Evolutionary conservation across 2,888 invertebrate genomes (phyloP).

Genomic region (Mimas tiliae): DNA sequence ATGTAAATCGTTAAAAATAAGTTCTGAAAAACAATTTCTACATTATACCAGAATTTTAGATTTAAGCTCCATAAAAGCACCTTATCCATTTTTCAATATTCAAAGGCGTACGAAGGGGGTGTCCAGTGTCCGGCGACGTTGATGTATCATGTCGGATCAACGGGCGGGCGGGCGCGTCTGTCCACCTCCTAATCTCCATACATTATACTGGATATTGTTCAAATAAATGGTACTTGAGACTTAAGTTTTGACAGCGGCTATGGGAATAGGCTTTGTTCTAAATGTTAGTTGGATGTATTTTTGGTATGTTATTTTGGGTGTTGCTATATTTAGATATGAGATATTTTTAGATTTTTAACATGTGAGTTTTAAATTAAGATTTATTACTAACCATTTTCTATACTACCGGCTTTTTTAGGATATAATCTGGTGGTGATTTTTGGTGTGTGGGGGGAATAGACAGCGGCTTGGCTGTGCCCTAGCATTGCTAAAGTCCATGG

Average conservation of each 20-base stretch:
- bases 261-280: slow-evolving; percentile 33
- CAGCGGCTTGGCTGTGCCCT: too few relatives aligned
- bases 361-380: too few relatives aligned
- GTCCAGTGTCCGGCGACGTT: slow-evolving; percentile 81
- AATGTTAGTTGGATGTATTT: slow-evolving; percentile 10
- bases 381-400: too few relatives aligned
- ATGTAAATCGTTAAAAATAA: too few relatives aligned
- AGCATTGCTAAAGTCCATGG: too few relatives aligned
- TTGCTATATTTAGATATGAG: neutral
- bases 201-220: slow-evolving; percentile 79
- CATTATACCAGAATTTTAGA: too few relatives aligned
- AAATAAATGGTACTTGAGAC: slow-evolving; percentile 81
- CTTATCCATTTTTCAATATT: slow-evolving; percentile 42
- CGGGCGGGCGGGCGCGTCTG: slow-evolving; percentile 73
- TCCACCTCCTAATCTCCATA: slow-evolving; percentile 84
- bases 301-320: neutral
- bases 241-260: slow-evolving; percentile 68
- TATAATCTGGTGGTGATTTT: too few relatives aligned
- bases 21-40: too few relatives aligned
- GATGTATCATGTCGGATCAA: slow-evolving; percentile 84
- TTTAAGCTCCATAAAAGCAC: slow-evolving; percentile 14
- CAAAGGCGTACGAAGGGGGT: slow-evolving; percentile 59
- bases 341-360: too few relatives aligned
- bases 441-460: too few relatives aligned
- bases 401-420: too few relatives aligned